These are phyloP conservation scores for Tetrao urogallus DNA, from an alignment of 2,113 vertebrate genomes.

Conservation along the genomic window DNA sequence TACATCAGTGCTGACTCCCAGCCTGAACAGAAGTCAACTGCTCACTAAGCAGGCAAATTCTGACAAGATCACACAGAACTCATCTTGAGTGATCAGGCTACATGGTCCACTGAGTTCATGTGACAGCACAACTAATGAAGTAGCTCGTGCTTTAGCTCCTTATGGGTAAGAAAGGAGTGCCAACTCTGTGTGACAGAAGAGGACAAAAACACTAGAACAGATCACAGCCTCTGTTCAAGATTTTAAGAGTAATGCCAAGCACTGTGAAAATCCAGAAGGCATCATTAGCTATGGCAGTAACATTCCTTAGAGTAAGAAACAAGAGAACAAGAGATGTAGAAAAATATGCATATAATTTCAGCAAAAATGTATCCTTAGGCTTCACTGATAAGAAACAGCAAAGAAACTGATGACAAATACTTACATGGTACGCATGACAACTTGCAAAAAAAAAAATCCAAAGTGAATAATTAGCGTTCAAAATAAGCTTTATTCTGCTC, in stretches of 20 bases:
- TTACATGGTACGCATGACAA: not conserved
- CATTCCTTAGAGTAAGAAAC: not conserved
- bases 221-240: not conserved
- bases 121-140: not conserved
- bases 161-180: not conserved
- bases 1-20: not conserved
- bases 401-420: not conserved
- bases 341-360: not conserved
- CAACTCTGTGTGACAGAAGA: not conserved
- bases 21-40: not conserved
- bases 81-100: not conserved
- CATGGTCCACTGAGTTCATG: not conserved
- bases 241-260: not conserved
- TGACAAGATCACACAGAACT: not conserved
- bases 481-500: constrained; percentile 22
- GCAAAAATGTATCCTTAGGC: not conserved
- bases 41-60: not conserved
- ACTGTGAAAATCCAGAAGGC: not conserved
- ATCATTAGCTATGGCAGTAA: not conserved
- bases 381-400: not conserved
- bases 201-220: not conserved
- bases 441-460: not conserved
- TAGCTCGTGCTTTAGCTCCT: not conserved
- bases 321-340: not conserved
- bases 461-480: not conserved